These are phyloP conservation scores for Drosophila ironensis DNA, from an alignment of 1,140 invertebrate genomes.

Conservation along the genomic window DNA sequence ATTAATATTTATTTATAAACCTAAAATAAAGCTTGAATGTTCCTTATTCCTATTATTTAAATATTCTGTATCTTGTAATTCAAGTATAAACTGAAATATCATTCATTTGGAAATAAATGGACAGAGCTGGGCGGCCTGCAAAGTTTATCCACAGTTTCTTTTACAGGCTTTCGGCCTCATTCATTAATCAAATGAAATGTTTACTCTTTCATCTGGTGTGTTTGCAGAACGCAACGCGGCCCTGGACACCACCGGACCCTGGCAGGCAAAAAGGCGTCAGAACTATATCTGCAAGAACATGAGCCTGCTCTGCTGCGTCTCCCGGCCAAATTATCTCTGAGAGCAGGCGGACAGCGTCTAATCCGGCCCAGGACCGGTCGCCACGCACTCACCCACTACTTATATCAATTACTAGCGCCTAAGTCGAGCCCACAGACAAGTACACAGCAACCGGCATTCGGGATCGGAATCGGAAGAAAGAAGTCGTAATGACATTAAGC, in stretches of 20 bases:
- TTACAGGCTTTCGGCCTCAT: too few species aligned
- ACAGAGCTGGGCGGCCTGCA: too few species aligned
- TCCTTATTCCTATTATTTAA: too few species aligned
- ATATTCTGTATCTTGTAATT: too few species aligned
- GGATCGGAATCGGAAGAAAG: too few species aligned
- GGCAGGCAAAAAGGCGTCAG: slow-evolving; percentile 84
- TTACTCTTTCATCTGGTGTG: slow-evolving; percentile 11
- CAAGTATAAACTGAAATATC: too few species aligned
- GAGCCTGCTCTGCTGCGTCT: slow-evolving; percentile 87
- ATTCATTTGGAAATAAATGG: too few species aligned
- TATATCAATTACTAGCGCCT: slow-evolving; percentile 75
- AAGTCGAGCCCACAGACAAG: slow-evolving; percentile 36
- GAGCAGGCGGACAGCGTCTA: slow-evolving; percentile 70
- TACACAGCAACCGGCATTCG: too few species aligned
- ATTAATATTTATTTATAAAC: too few species aligned
- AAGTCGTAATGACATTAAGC: slow-evolving; percentile 25
- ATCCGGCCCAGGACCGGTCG: slow-evolving; percentile 6
- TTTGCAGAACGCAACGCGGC: slow-evolving; percentile 83
- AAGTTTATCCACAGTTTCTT: too few species aligned
- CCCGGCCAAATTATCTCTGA: slow-evolving; percentile 86
- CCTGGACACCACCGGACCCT: slow-evolving; percentile 84
- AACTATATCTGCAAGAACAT: slow-evolving; percentile 86
- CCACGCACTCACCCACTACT: slow-evolving; percentile 48
- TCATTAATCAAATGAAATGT: slow-evolving; percentile 48
- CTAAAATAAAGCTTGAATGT: too few species aligned